Evolutionary conservation across 2,888 invertebrate genomes (phyloP).

Genomic region (Xestia sexstrigata): DNA sequence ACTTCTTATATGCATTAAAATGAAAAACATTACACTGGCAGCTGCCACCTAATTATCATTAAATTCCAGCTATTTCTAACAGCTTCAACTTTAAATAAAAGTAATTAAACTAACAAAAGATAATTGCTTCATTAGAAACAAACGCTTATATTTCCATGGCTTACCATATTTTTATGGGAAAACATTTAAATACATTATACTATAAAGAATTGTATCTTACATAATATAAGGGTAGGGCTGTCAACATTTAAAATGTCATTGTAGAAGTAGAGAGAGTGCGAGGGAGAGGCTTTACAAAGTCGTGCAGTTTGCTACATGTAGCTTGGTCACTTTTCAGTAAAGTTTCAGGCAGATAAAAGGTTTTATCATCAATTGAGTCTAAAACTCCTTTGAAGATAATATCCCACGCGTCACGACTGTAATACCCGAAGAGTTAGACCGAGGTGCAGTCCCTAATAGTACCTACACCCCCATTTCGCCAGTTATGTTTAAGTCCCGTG

Average conservation of each 20-base stretch:
- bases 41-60: constrained; percentile 33
- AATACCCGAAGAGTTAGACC: background rate
- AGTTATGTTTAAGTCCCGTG: background rate
- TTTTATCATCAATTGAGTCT: background rate
- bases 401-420: background rate
- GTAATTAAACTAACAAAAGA: constrained; percentile 63
- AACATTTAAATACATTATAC: constrained; percentile 58
- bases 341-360: background rate
- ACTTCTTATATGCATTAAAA: background rate
- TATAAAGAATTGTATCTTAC: constrained; percentile 52
- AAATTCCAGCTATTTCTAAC: constrained; percentile 33
- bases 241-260: background rate
- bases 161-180: constrained; percentile 60
- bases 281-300: background rate
- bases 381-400: background rate
- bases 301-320: background rate
- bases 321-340: background rate
- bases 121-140: constrained; percentile 61
- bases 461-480: background rate
- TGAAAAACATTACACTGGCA: background rate
- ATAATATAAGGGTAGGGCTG: constrained; percentile 50
- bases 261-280: too few species aligned
- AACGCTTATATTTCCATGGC: constrained; percentile 44
- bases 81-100: constrained; percentile 41
- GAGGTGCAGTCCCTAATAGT: background rate